These are phyloP conservation scores for Poecilia picta DNA, from an alignment of 2,797 vertebrate genomes.

Conservation along the genomic window DNA sequence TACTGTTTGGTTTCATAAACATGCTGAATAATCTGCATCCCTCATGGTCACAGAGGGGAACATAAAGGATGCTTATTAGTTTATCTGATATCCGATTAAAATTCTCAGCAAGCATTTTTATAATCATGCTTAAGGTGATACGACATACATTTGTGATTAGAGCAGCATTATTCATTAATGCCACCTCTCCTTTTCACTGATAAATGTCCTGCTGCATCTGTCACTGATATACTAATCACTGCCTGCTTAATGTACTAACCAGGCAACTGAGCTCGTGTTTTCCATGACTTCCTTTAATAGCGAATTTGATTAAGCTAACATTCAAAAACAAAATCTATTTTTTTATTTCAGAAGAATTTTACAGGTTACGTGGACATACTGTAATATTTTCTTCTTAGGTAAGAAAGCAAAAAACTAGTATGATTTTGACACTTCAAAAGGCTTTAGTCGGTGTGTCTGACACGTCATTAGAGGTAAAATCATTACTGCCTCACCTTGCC, in stretches of 20 bases:
- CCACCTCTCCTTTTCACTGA: constrained; percentile 51
- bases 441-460: too few relatives aligned
- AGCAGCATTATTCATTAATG: constrained; percentile 44
- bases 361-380: background rate
- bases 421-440: too few relatives aligned
- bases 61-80: constrained; percentile 16
- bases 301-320: constrained; percentile 1
- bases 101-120: constrained; percentile 12
- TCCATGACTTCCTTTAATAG: constrained; percentile 41
- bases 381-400: background rate
- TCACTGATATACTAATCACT: constrained; percentile 70
- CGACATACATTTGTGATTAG: constrained; percentile 27
- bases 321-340: background rate
- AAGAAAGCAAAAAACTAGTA: background rate
- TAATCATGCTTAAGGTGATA: constrained; percentile 12
- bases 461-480: too few relatives aligned
- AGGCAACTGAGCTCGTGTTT: constrained; percentile 67
- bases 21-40: constrained; percentile 12
- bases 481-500: too few relatives aligned
- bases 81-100: constrained; percentile 20
- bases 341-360: background rate
- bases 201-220: constrained; percentile 71
- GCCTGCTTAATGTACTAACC: constrained; percentile 70
- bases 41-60: background rate
- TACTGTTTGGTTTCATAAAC: constrained; percentile 10